Evolutionary conservation across 1,140 invertebrate genomes (phyloP).

Genomic region (Drosophila repletoides): DNA sequence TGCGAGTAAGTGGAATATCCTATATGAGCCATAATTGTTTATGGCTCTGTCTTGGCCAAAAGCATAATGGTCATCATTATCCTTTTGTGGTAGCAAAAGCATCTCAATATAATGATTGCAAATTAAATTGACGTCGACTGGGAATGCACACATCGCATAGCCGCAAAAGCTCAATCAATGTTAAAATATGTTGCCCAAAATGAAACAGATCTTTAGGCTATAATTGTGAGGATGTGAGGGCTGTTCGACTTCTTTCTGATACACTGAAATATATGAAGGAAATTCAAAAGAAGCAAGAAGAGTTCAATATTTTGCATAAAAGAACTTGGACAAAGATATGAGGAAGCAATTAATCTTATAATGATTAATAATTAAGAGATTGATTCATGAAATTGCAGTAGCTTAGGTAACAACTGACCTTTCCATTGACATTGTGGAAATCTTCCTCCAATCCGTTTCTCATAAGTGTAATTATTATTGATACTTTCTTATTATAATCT

Average conservation of each 20-base stretch:
- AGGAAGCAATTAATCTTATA: too few relatives aligned
- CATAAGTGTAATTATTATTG: not conserved
- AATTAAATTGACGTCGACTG: conserved; percentile 58
- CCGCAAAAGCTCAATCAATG: conserved; percentile 18
- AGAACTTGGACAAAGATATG: too few relatives aligned
- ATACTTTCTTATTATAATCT: not conserved
- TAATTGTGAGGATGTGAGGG: conserved; percentile 1
- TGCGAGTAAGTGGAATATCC: conserved; percentile 18
- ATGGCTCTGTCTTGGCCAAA: not conserved
- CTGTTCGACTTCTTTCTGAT: not conserved
- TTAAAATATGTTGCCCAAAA: conserved; percentile 45
- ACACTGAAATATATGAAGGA: too few relatives aligned
- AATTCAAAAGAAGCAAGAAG: too few relatives aligned
- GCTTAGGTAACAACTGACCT: too few relatives aligned
- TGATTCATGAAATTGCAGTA: too few relatives aligned
- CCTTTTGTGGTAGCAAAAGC: conserved; percentile 51
- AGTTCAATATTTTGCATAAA: too few relatives aligned
- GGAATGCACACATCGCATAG: conserved; percentile 15
- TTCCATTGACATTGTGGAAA: too few relatives aligned
- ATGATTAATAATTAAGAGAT: too few relatives aligned
- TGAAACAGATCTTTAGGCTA: conserved; percentile 11
- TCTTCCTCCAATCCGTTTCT: too few relatives aligned
- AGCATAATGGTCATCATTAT: conserved; percentile 58
- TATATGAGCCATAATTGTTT: conserved; percentile 29
- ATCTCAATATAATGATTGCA: conserved; percentile 64